phyloP scores from a whole-genome alignment of 2,113 vertebrate genomes.

The Stigmatopora argus region DNA sequence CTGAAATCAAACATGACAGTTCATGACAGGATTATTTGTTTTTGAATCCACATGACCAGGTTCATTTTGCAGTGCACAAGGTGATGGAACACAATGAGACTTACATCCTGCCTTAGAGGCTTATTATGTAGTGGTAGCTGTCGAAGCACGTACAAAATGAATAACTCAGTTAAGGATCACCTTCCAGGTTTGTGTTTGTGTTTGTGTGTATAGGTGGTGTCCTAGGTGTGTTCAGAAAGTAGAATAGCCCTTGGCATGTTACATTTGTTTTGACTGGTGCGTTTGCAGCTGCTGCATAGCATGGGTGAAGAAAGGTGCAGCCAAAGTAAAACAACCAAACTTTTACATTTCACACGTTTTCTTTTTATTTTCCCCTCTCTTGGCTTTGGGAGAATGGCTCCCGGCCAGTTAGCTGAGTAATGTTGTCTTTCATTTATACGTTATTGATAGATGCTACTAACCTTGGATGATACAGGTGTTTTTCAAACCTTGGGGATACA shows the following conservation, averaged over 20 bases:
- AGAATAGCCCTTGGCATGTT: constrained; percentile 60
- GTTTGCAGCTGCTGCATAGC: constrained; percentile 60
- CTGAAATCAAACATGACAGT: constrained; percentile 48
- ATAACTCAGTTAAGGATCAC: constrained; percentile 16
- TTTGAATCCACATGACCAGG: constrained; percentile 44
- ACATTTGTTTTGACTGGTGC: constrained; percentile 61
- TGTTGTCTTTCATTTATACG: constrained; percentile 64
- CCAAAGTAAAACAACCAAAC: constrained; percentile 66
- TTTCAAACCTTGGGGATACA: constrained; percentile 55
- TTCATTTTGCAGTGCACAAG: constrained; percentile 15
- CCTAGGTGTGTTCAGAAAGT: constrained; percentile 46
- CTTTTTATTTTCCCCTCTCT: constrained; percentile 37
- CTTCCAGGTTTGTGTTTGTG: constrained; percentile 50
- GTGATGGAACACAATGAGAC: constrained; percentile 10
- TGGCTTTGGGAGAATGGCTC: constrained; percentile 55
- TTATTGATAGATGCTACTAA: constrained; percentile 74
- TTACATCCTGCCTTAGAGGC: constrained; percentile 9
- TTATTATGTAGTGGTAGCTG: constrained; percentile 1
- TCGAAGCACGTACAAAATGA: not conserved
- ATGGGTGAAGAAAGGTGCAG: constrained; percentile 50
- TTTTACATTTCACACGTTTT: constrained; percentile 42
- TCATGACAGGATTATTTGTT: constrained; percentile 50
- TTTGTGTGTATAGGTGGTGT: constrained; percentile 58
- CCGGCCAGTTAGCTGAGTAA: constrained; percentile 70
- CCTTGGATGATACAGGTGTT: constrained; percentile 49